Percentiles rank a stretch among this genome's conserved stretches.
phyloP scores from a whole-genome alignment of 2,888 invertebrate species.

The Drosophila maculinotata region DNA sequence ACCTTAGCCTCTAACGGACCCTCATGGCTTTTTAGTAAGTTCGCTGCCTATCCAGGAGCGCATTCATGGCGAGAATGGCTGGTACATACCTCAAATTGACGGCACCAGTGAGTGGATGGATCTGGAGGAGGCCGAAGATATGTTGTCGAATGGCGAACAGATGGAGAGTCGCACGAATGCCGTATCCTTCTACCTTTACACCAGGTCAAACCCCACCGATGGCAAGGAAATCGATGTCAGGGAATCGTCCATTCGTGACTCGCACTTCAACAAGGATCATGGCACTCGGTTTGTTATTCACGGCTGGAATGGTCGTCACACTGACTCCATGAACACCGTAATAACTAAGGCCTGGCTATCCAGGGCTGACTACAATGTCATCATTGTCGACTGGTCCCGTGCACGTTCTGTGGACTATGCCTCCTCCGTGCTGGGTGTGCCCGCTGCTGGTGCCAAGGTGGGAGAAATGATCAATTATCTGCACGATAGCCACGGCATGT shows the following conservation, averaged over 20 bases:
- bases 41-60: slow-evolving; percentile 59
- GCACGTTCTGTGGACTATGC: slow-evolving; percentile 87
- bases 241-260: slow-evolving; percentile 40
- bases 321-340: slow-evolving; percentile 80
- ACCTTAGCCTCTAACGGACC: not conserved
- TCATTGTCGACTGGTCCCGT: slow-evolving; percentile 88
- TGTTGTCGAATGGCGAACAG: slow-evolving; percentile 20
- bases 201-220: slow-evolving; percentile 63
- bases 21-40: slow-evolving; percentile 19
- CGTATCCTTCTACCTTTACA: slow-evolving; percentile 73
- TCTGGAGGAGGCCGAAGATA: slow-evolving; percentile 46
- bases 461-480: slow-evolving; percentile 83
- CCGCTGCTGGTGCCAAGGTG: slow-evolving; percentile 72
- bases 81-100: slow-evolving; percentile 64
- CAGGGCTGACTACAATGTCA: slow-evolving; percentile 87
- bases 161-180: slow-evolving; percentile 44
- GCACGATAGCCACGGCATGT: slow-evolving; percentile 85
- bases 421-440: slow-evolving; percentile 85
- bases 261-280: slow-evolving; percentile 63
- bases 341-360: slow-evolving; percentile 86
- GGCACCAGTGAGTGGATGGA: slow-evolving; percentile 64
- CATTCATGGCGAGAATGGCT: slow-evolving; percentile 61
- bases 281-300: slow-evolving; percentile 85
- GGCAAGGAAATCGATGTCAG: slow-evolving; percentile 51
- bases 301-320: slow-evolving; percentile 87